Percentiles rank a stretch among this genome's conserved stretches.
phyloP scores from a whole-genome alignment of 2,888 invertebrate genomes.

The Orgyia antiqua region DNA sequence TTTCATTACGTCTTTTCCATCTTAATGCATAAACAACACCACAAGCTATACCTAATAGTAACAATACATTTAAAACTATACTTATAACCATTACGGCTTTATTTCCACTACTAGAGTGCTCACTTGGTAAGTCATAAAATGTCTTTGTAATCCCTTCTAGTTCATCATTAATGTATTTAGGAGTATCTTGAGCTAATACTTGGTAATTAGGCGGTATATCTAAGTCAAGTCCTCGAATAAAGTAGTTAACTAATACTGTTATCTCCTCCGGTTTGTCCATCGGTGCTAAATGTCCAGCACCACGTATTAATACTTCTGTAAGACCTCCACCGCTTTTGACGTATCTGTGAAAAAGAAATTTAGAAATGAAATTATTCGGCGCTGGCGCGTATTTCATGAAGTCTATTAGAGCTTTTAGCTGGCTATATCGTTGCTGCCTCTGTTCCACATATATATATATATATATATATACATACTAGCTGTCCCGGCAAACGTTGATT shows the following conservation, averaged over 20 bases:
- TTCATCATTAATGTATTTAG: constrained; percentile 22
- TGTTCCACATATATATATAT: no score
- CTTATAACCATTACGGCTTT: constrained; percentile 40
- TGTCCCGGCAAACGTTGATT: no score
- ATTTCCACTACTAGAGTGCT: constrained; percentile 11
- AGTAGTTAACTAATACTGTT: constrained; percentile 37
- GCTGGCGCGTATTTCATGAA: no score
- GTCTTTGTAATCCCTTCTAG: constrained; percentile 20
- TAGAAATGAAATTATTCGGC: not conserved
- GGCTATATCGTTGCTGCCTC: no score
- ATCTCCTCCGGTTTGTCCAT: constrained; percentile 77
- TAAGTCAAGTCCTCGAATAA: constrained; percentile 39
- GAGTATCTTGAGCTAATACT: constrained; percentile 17
- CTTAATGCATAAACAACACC: constrained; percentile 33
- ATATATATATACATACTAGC: no score
- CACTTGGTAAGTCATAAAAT: constrained; percentile 12
- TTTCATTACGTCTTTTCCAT: constrained; percentile 39
- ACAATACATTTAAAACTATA: constrained; percentile 43
- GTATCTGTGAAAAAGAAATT: constrained; percentile 60
- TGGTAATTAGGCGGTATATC: constrained; percentile 31
- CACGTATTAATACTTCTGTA: constrained; percentile 75
- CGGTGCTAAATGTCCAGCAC: constrained; percentile 81
- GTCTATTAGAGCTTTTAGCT: no score
- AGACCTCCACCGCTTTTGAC: constrained; percentile 74
- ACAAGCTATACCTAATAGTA: constrained; percentile 31